Conservation (phyloP, 2,113 vertebrate species). For the Hippocampus comes region DNA sequence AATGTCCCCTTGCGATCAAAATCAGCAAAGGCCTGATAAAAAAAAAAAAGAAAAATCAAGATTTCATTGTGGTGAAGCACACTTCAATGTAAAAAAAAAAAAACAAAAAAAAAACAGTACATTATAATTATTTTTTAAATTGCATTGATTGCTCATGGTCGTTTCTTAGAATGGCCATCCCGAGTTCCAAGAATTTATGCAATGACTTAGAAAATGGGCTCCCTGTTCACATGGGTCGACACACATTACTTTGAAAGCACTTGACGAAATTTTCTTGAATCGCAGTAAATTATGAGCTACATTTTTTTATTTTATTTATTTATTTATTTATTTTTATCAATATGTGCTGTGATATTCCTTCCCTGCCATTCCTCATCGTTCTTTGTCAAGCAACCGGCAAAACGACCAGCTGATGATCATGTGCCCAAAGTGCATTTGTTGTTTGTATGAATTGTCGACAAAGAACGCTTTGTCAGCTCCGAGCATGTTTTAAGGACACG, state of each 20-base stretch:
- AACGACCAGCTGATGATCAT: constrained; percentile 60
- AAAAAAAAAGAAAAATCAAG: too few species aligned
- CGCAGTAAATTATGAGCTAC: neutral
- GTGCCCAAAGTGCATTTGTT: constrained; percentile 46
- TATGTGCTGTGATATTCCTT: neutral
- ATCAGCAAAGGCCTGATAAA: too few species aligned
- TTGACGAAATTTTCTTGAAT: neutral
- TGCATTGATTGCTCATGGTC: neutral
- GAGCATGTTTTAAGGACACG: neutral
- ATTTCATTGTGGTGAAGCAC: neutral
- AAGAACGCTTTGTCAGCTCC: constrained; percentile 40
- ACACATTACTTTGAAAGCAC: constrained; percentile 13
- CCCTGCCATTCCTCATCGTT: neutral
- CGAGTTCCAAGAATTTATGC: constrained; percentile 5
- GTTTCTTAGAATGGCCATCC: neutral
- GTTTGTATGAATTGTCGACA: constrained; percentile 28
- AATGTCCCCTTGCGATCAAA: too few species aligned
- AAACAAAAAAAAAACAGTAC: neutral
- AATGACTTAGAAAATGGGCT: neutral
- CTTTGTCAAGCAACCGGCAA: constrained; percentile 20
- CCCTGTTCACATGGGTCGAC: constrained; percentile 36
- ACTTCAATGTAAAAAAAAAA: neutral
- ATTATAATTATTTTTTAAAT: neutral
- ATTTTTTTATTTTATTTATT: neutral
- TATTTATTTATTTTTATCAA: neutral